Base-by-base conservation (phyloP, 2,797 vertebrate genomes). In the Valencia hispanica region DNA sequence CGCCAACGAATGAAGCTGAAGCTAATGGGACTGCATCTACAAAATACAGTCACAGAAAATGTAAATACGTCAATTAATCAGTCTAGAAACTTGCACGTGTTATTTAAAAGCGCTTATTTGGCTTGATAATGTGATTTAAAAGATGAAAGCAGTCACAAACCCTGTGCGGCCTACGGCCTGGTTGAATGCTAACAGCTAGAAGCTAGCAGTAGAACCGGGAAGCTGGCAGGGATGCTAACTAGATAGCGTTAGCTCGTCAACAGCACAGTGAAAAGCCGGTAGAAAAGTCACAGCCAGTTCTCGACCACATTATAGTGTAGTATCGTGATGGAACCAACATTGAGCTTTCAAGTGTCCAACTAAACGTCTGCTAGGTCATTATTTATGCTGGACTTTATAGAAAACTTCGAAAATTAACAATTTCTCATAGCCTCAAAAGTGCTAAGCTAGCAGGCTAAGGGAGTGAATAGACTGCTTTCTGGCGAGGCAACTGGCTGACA, bases 401-500 rank as follows among this genome's bases (percentile, higher is more conserved):
- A 8, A 34, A 59, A 72, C 75, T 48, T 84, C 84, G 85, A 87
- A 74, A 70, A 87, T 45, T 5, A 41, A 80, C 70, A 48, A 48
- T 85, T 90, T 89, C 87, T 74, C 72, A 59, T 79, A 83, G 91
- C 87, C 88, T 85, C 39, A 84, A 70, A 92, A 90, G 92, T 93
- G 93, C 92, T 93, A 94, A 77, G 92, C 91, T 93, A 94, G 70
- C 79, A 87, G 45, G 88, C 87, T 91, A 89, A 20, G 79, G 79
- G 87, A 92, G 92, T 91, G 93, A 93, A 88, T 92, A 92, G 91
- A 91, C 88, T 87, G 87, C 80, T 89, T 80, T 78, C 88, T 92
- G 85, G 90, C 92, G 89, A 93, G 91, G 88, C 87, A 91, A 87
- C 82, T 89, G 91, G 79, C 91, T 93, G 93, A 92, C 93, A 92